Percentiles rank a stretch among this genome's conserved stretches.
Conservation (phyloP, 2,797 vertebrate genomes). For the Halcyon smyrnensis region DNA sequence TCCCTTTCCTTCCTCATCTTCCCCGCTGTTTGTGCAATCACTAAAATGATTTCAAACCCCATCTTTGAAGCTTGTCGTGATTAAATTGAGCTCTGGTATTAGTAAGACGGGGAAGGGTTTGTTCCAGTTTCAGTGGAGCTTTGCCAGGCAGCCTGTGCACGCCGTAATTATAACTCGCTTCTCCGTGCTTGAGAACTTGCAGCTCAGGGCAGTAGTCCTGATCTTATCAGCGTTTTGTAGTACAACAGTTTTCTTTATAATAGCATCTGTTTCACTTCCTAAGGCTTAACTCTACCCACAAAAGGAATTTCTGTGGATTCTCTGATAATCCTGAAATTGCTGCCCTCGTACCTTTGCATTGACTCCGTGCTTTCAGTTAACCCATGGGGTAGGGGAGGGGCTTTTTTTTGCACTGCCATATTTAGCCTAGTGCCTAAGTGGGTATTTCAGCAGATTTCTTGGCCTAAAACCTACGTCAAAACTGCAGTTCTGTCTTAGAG, state of each 20-base stretch:
- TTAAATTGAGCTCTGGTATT: conserved; percentile 57
- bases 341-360: conserved; percentile 56
- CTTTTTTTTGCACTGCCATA: neutral
- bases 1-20: neutral
- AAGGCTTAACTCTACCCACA: conserved; percentile 60
- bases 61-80: conserved; percentile 51
- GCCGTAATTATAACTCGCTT: conserved; percentile 67
- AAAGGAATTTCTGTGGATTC: conserved; percentile 72
- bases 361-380: conserved; percentile 38
- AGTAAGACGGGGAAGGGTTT: neutral
- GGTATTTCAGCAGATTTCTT: neutral
- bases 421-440: neutral
- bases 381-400: neutral
- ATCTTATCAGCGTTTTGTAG: conserved; percentile 77
- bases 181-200: conserved; percentile 54
- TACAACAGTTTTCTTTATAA: conserved; percentile 68
- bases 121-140: conserved; percentile 50
- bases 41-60: neutral
- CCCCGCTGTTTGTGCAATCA: conserved; percentile 45
- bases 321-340: conserved; percentile 70
- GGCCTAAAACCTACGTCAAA: neutral
- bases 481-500: neutral
- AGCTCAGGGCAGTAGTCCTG: conserved; percentile 72
- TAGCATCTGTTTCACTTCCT: conserved; percentile 80
- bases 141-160: conserved; percentile 37